Evolutionary conservation across 2,888 invertebrate species (phyloP).

Genomic region (Cephus pygmeus): DNA sequence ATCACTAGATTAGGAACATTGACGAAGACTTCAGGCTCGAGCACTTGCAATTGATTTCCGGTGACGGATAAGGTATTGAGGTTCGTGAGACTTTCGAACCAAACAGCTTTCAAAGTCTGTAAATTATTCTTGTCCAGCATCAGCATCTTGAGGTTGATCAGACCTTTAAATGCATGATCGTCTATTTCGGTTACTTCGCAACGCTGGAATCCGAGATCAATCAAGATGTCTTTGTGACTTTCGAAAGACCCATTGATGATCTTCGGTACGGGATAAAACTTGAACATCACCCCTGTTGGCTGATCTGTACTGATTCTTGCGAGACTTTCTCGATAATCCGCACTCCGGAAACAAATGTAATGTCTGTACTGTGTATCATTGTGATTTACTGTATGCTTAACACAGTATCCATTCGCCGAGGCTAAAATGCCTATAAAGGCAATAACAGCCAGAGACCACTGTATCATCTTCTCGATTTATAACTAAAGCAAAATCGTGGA

Average conservation of each 20-base stretch:
- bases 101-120: constrained; percentile 19
- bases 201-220: constrained; percentile 25
- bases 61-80: constrained; percentile 10
- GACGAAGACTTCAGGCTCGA: constrained; percentile 29
- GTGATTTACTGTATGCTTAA: neutral
- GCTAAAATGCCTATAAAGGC: neutral
- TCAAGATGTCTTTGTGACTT: constrained; percentile 17
- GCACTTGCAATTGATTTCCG: constrained; percentile 23
- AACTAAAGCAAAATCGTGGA: neutral
- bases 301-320: neutral
- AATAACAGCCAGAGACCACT: neutral
- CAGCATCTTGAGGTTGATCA: constrained; percentile 24
- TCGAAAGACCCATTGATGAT: constrained; percentile 19
- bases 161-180: constrained; percentile 26
- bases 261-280: constrained; percentile 10
- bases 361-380: neutral
- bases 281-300: neutral
- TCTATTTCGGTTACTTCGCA: constrained; percentile 25
- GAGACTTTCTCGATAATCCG: neutral
- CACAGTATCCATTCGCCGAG: neutral
- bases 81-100: constrained; percentile 30
- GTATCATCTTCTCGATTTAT: neutral
- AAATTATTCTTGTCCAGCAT: constrained; percentile 23
- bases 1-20: constrained; percentile 23
- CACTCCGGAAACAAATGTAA: neutral